Base-by-base conservation (phyloP, 1,140 invertebrate species). In the Lepeophtheirus salmonis region DNA sequence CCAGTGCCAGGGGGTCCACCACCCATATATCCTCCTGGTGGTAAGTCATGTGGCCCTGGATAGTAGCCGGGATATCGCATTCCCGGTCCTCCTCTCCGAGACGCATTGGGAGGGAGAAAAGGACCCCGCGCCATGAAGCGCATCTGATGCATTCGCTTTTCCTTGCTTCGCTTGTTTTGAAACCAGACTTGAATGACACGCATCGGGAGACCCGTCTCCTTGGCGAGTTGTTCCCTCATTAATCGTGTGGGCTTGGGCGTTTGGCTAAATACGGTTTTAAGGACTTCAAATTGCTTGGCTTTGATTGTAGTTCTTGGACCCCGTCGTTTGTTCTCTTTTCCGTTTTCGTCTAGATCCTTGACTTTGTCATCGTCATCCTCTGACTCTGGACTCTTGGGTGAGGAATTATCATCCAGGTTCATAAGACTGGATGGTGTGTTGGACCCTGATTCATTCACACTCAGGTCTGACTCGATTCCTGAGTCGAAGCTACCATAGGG, bases 191-290 rank as follows among this genome's bases (percentile, higher is more conserved):
- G 95, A 78, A 98, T 97, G 64, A 98, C 95, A 71, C 95, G 80
- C 94, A 97, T 98, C 41, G 92, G 92, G 51, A 97, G 75, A 24
- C 94, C 91, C 2, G 94, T 98, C 73, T 97, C 94, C 73, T 95
- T 92, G 62, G 94, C 94, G 63, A 97, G 78, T 73, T 97, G 91
- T 74, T 97, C 95, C 66, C 94, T 79, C 74, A 97, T 97, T 74
- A 97, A 94, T 68, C 94, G 78, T 56, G 95, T 97, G 0, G 94
- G 94, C 74, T 97, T 98, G 20, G 94, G 95, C 50, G 94, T 97
- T 68, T 92, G 88, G 61, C 89, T 87, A 73, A 97, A 98, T 16
- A 94, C 91, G 51, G 85, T 91, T 75, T 94, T 94, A 65, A 95
- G 74, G 64, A 92, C 91, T 74, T 94, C 89, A 69, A 94, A 72